Base-by-base conservation (phyloP, 2,797 vertebrate genomes). In the Alosa sapidissima region DNA sequence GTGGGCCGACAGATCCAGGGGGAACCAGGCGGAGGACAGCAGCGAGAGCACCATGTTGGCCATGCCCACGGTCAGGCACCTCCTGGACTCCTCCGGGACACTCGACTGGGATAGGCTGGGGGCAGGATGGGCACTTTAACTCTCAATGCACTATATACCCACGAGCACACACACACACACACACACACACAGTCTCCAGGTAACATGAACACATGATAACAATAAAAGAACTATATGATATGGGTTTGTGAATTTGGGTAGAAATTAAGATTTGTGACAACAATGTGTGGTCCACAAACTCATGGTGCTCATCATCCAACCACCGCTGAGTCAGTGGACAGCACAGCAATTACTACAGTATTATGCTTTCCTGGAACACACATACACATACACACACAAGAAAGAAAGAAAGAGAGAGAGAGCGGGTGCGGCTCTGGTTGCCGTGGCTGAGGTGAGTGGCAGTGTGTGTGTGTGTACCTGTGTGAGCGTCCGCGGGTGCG, bases 21-120 rank as follows among this genome's bases (percentile, higher is more conserved):
- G 98, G 89, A 99, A 98, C 97, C 98, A 99, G 0, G 97, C 96
- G 0, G 98, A 99, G 0, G 98, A 98, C 28, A 99, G 96, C n/a
- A 99, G 94, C 2, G 97, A 98, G 6, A 99, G 95, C 54, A 98
- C 89, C 95, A 97, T 94, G 58, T 97, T 95, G 14, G 96, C 94
- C 96, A 97, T 96, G 24, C 98, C 97, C 3, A 97, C 94, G 0
- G 96, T 97, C 86, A 97, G 96, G 88, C 91, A 96, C 87, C 95
- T 96, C 52, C 96, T 94, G 58, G 93, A 91, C 5, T 96, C 93
- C 1, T 98, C 97, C 6, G 94, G 87, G 72, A 90, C 88, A 81
- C 91, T 94, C 82, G 95, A 88, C 5, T 96, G 96, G 47, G 97
- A 96, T 88, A 95, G 90, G 84, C 98, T 99, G 90, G 1, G 93